These are phyloP conservation scores for Scomber scombrus DNA, from an alignment of 2,113 vertebrate species.

Conservation along the genomic window DNA sequence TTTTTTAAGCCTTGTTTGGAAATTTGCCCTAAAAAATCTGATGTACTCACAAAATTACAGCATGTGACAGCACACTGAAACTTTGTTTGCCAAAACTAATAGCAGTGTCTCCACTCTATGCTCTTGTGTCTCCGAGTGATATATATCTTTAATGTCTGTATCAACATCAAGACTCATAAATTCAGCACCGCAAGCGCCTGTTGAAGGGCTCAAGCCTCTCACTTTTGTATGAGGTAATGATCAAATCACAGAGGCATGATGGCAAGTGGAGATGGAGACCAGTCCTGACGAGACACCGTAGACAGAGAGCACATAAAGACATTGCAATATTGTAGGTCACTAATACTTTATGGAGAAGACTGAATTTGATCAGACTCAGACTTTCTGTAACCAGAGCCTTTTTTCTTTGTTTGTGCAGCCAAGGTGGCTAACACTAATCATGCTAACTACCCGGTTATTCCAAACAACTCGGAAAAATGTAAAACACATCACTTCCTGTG, in stretches of 20 bases:
- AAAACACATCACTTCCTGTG: slow-evolving; percentile 2
- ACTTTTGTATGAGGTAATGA: background rate
- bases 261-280: background rate
- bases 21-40: too few relatives aligned
- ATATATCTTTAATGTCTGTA: background rate
- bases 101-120: too few relatives aligned
- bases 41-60: too few relatives aligned
- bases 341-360: background rate
- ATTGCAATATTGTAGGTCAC: background rate
- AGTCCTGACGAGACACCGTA: background rate
- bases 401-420: background rate
- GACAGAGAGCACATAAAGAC: background rate
- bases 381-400: background rate
- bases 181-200: background rate
- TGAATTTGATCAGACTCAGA: background rate
- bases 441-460: background rate
- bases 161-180: background rate
- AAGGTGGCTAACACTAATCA: background rate
- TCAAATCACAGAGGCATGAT: background rate
- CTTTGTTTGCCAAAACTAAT: background rate
- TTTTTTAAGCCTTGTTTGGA: too few relatives aligned
- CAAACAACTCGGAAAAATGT: background rate
- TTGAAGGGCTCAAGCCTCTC: background rate
- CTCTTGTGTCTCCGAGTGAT: background rate
- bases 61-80: background rate